Percentiles rank a stretch among this genome's conserved stretches.
phyloP scores from a whole-genome alignment of 2,113 vertebrate genomes.

The Xiphorhynchus elegans region DNA sequence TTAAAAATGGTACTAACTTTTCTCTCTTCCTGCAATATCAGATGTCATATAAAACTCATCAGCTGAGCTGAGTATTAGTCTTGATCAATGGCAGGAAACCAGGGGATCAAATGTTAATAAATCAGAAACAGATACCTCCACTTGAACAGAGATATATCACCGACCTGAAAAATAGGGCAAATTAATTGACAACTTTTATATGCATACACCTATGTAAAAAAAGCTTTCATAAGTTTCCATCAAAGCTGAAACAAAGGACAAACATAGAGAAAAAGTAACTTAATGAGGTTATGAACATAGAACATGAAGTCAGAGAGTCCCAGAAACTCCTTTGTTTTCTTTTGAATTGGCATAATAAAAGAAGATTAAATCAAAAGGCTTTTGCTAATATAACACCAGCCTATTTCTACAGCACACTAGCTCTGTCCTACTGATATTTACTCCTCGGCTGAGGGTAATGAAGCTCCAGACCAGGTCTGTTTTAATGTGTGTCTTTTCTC shows the following conservation, averaged over 20 bases:
- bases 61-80: conserved; percentile 85
- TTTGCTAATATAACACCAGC: not conserved
- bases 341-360: not conserved
- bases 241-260: conserved; percentile 33
- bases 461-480: not conserved
- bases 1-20: conserved; percentile 75
- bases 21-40: conserved; percentile 82
- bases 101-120: conserved; percentile 93
- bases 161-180: conserved; percentile 77
- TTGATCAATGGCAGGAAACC: conserved; percentile 99
- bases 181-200: conserved; percentile 76
- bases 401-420: not conserved
- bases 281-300: not conserved
- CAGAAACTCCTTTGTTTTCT: not conserved
- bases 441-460: not conserved
- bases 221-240: not conserved
- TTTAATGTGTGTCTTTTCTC: not conserved
- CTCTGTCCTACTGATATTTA: not conserved
- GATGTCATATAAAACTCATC: conserved; percentile 93
- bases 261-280: not conserved
- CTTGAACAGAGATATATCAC: conserved; percentile 76
- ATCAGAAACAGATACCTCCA: conserved; percentile 90
- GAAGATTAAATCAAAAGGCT: not conserved
- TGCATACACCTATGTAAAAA: conserved; percentile 27
- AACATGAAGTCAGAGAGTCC: not conserved